Evolutionary conservation across 2,113 vertebrate genomes (phyloP).

Genomic region (Trachemys scripta): DNA sequence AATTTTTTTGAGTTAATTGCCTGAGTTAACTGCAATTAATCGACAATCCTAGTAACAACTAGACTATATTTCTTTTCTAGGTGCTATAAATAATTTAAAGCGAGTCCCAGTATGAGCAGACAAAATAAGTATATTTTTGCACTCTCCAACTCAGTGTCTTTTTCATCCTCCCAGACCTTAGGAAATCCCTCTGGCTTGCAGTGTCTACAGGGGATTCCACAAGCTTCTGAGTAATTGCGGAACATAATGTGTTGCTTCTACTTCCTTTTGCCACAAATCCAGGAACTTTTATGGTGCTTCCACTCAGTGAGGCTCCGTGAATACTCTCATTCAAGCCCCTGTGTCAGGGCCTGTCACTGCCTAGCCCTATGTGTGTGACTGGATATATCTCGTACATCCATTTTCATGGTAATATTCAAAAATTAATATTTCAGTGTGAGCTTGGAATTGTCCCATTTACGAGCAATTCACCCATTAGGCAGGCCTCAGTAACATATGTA

Average conservation of each 20-base stretch:
- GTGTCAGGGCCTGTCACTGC: neutral
- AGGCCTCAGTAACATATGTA: slow-evolving; percentile 33
- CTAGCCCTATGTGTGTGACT: neutral
- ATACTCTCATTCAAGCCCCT: neutral
- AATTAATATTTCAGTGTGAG: slow-evolving; percentile 55
- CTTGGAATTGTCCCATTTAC: slow-evolving; percentile 36
- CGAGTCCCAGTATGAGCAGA: neutral
- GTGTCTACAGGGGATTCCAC: neutral
- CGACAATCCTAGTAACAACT: neutral
- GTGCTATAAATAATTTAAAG: neutral
- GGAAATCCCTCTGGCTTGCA: neutral
- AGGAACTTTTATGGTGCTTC: neutral
- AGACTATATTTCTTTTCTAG: neutral
- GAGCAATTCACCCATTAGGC: slow-evolving; percentile 46
- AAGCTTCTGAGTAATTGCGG: neutral
- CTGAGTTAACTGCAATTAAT: too few species aligned
- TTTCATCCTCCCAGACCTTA: neutral
- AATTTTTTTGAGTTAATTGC: too few species aligned
- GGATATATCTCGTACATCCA: slow-evolving; percentile 26
- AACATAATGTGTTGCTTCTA: neutral
- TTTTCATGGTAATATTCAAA: slow-evolving; percentile 15
- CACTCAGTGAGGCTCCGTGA: neutral
- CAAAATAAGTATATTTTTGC: neutral
- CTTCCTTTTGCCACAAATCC: neutral
- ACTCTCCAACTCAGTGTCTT: neutral